A percentile compares a stretch with the other conserved stretches of the same genome.
These are phyloP conservation scores for Ostrea edulis DNA, from an alignment of 1,140 invertebrate genomes.

Conservation along the genomic window DNA sequence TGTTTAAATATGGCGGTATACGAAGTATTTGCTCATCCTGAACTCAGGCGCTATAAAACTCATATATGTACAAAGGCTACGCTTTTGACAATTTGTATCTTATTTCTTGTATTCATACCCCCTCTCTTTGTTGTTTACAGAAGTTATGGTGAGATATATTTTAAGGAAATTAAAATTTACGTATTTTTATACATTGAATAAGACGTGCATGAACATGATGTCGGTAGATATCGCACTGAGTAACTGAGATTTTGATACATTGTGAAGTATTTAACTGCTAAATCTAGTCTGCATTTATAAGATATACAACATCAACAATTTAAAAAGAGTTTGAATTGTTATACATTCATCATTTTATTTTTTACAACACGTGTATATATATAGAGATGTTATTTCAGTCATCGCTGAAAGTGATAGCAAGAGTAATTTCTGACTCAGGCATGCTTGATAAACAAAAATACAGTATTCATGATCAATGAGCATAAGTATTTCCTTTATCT, in stretches of 20 bases:
- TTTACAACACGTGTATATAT: too few relatives aligned
- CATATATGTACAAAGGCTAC: slow-evolving; percentile 77
- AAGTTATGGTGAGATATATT: slow-evolving; percentile 74
- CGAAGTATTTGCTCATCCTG: slow-evolving; percentile 77
- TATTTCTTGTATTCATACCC: slow-evolving; percentile 76
- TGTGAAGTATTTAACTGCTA: neutral
- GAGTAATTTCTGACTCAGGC: too few relatives aligned
- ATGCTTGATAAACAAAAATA: too few relatives aligned
- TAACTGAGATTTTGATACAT: neutral
- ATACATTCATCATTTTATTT: too few relatives aligned
- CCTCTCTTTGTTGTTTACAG: slow-evolving; percentile 78
- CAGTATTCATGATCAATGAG: too few relatives aligned
- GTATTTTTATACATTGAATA: neutral
- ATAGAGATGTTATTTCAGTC: too few relatives aligned
- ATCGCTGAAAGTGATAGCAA: too few relatives aligned
- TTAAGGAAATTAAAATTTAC: too few relatives aligned
- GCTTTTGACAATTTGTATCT: slow-evolving; percentile 71
- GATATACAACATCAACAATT: too few relatives aligned
- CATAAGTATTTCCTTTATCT: too few relatives aligned
- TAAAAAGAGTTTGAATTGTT: too few relatives aligned
- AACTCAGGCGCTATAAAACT: slow-evolving; percentile 76
- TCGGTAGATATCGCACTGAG: neutral
- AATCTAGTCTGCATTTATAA: too few relatives aligned
- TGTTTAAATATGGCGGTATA: slow-evolving; percentile 80
- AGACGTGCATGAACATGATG: neutral